These are phyloP conservation scores for Galago senegalensis DNA, from an alignment of 2,797 vertebrate genomes.

Conservation along the genomic window DNA sequence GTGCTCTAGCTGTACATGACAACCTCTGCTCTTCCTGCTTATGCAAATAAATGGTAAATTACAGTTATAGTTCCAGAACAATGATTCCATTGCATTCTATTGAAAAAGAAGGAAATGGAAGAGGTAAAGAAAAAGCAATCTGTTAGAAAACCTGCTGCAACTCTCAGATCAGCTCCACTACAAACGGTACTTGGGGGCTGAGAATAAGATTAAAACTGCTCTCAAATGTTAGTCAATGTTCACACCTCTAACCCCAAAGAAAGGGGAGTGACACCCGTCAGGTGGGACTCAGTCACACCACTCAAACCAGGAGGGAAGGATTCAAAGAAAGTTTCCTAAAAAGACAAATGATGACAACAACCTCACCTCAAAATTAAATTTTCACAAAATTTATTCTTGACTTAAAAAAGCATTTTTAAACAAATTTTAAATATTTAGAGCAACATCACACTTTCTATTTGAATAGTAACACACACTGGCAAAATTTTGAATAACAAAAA, in stretches of 20 bases:
- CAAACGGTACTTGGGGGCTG: background rate
- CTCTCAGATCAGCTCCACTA: background rate
- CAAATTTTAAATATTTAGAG: background rate
- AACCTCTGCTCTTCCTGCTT: constrained; percentile 70
- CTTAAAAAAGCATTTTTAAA: constrained; percentile 13
- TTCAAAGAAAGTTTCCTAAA: background rate
- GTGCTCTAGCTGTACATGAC: constrained; percentile 23
- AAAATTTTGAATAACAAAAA: background rate
- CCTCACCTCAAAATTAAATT: background rate
- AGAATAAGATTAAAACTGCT: background rate
- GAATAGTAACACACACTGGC: background rate
- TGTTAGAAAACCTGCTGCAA: background rate
- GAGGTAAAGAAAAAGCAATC: background rate
- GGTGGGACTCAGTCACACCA: background rate
- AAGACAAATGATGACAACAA: background rate
- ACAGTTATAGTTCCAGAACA: constrained; percentile 54
- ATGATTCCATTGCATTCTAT: constrained; percentile 63
- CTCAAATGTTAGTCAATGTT: background rate
- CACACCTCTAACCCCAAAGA: background rate
- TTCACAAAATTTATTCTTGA: background rate
- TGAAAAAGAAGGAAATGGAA: background rate
- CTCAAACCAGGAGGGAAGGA: background rate
- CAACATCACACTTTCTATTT: background rate
- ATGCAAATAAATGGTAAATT: constrained; percentile 69
- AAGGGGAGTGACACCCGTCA: no score